These are phyloP conservation scores for Microtus ochrogaster DNA, from an alignment of 2,113 vertebrate species.

Conservation along the genomic window DNA sequence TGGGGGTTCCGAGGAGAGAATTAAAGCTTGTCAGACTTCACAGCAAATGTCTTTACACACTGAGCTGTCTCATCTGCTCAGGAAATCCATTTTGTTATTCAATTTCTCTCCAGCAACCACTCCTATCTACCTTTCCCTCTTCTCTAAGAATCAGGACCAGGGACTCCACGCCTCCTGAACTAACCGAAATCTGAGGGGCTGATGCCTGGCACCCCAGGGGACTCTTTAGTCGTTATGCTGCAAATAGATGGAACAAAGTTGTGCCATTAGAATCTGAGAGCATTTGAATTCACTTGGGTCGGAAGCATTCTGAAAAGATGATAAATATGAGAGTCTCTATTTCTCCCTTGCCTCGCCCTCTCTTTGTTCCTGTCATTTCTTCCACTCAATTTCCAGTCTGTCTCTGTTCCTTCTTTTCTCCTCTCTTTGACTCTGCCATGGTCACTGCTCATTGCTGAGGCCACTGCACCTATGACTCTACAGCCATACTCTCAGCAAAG, in stretches of 20 bases:
- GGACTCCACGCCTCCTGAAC: neutral
- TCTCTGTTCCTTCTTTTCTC: neutral
- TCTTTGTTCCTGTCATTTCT: neutral
- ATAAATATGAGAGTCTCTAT: neutral
- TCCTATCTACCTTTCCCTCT: neutral
- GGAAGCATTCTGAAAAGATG: neutral
- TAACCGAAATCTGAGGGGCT: neutral
- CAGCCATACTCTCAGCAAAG: neutral
- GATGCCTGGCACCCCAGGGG: neutral
- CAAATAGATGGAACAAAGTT: neutral
- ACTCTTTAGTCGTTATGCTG: neutral
- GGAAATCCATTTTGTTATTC: neutral
- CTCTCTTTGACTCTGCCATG: neutral
- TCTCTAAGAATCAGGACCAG: neutral
- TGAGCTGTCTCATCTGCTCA: neutral
- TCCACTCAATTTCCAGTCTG: neutral
- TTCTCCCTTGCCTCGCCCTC: neutral
- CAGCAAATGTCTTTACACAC: neutral
- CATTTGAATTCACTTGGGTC: neutral
- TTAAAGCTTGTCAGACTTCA: too few species aligned
- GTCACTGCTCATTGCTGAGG: too few species aligned
- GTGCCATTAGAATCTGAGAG: neutral
- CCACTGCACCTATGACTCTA: neutral
- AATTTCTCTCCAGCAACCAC: neutral
- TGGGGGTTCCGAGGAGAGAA: neutral